phyloP scores from a whole-genome alignment of 1,140 invertebrate genomes.

The Liolophura sinensis region DNA sequence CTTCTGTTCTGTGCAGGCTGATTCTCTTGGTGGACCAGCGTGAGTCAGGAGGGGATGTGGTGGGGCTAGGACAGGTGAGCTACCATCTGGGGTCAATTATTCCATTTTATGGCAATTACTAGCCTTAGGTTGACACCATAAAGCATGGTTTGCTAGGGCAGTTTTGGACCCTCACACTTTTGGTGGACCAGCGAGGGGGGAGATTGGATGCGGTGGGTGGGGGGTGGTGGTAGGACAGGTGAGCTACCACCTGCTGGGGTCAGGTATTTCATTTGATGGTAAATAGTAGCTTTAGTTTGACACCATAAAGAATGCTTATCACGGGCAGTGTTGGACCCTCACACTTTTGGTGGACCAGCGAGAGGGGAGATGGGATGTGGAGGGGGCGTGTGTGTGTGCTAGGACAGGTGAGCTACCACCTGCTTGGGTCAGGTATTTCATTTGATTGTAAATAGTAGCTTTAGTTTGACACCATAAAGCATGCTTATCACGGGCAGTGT shows the following conservation, averaged over 20 bases:
- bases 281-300: background rate
- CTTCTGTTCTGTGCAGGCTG: slow-evolving; percentile 19
- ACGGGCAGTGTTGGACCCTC: background rate
- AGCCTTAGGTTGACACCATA: background rate
- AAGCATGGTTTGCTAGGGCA: background rate
- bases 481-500: background rate
- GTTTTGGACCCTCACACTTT: no score
- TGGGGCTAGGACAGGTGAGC: slow-evolving; percentile 28
- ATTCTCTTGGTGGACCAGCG: slow-evolving; percentile 31
- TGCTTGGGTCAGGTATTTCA: background rate
- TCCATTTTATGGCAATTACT: background rate
- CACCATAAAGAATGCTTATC: no score
- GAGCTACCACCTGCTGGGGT: no score
- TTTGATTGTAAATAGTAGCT: background rate
- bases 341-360: no score
- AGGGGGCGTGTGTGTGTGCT: no score
- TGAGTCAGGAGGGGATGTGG: slow-evolving; percentile 31
- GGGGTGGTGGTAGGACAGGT: no score
- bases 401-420: no score
- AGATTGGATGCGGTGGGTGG: no score
- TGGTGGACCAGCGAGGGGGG: no score
- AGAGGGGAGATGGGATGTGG: no score
- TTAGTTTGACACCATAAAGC: background rate
- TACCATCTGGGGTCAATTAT: background rate
- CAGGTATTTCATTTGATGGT: background rate